Percentiles rank a stretch among this genome's conserved stretches.
Evolutionary conservation across 2,797 vertebrate genomes (phyloP).

Genomic region (Staurois parvus): DNA sequence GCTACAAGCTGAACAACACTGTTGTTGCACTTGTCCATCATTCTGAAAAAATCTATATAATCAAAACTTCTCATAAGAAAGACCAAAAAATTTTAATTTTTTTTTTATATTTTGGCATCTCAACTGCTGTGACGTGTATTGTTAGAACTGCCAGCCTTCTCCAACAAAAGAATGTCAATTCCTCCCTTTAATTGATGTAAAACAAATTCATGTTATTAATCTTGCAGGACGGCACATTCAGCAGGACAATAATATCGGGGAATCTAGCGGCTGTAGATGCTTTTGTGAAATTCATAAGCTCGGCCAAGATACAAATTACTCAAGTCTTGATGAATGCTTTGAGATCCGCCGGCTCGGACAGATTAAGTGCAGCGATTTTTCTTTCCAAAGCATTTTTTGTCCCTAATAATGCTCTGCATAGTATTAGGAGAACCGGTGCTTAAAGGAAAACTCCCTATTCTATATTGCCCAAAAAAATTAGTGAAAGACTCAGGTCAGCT

Average conservation of each 20-base stretch:
- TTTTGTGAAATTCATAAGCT: constrained; percentile 76
- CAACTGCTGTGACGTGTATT: constrained; percentile 85
- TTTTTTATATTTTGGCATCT: not conserved
- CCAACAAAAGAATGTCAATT: constrained; percentile 65
- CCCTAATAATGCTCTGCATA: constrained; percentile 37
- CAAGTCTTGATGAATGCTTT: constrained; percentile 78
- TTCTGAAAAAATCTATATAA: constrained; percentile 15
- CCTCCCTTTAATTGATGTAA: constrained; percentile 75
- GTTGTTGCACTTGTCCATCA: not conserved
- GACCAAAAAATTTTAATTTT: not conserved
- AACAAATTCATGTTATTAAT: constrained; percentile 77
- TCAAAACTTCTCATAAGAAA: constrained; percentile 13
- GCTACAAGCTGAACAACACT: not conserved
- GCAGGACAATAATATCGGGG: constrained; percentile 74
- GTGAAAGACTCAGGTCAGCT: too few relatives aligned
- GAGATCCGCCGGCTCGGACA: constrained; percentile 74
- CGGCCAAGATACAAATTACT: constrained; percentile 78
- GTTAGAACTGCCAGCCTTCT: constrained; percentile 82
- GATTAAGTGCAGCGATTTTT: constrained; percentile 72
- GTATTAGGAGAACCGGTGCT: constrained; percentile 37
- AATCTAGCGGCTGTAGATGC: constrained; percentile 73
- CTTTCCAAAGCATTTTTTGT: constrained; percentile 52
- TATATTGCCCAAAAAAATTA: too few relatives aligned
- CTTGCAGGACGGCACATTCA: constrained; percentile 69
- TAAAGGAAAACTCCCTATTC: not conserved